phyloP scores from a whole-genome alignment of 2,888 invertebrate species.

The Drosophila antonietae region DNA sequence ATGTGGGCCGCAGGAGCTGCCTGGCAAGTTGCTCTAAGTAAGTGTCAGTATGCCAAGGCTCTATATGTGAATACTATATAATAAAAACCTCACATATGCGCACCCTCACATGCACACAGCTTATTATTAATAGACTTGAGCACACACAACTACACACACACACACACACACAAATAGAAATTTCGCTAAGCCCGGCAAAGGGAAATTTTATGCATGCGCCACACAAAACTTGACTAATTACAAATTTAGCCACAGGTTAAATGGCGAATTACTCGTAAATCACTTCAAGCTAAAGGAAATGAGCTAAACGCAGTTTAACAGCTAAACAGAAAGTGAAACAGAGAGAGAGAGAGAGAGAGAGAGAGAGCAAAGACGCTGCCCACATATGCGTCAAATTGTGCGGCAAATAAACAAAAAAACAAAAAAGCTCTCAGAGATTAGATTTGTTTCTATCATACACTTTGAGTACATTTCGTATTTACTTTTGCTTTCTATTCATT shows the following conservation, averaged over 20 bases:
- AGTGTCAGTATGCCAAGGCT: conserved; percentile 52
- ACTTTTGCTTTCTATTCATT: not conserved
- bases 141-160: conserved; percentile 29
- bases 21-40: conserved; percentile 24
- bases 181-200: conserved; percentile 39
- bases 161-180: conserved; percentile 18
- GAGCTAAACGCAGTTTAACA: conserved; percentile 44
- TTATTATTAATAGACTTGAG: conserved; percentile 62
- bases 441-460: conserved; percentile 38
- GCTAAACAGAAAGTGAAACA: not conserved
- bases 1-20: conserved; percentile 30
- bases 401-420: conserved; percentile 45
- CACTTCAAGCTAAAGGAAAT: conserved; percentile 68
- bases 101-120: conserved; percentile 11
- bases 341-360: not conserved
- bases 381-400: conserved; percentile 53
- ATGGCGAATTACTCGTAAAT: conserved; percentile 75
- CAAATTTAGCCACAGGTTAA: conserved; percentile 78
- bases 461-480: conserved; percentile 7
- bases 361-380: not conserved
- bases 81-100: conserved; percentile 26
- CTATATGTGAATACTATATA: conserved; percentile 26
- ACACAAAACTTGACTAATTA: conserved; percentile 74
- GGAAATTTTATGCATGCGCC: conserved; percentile 62
- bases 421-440: conserved; percentile 44